Conservation (phyloP, 1,140 invertebrate species). For the Reticulitermes speratus region DNA sequence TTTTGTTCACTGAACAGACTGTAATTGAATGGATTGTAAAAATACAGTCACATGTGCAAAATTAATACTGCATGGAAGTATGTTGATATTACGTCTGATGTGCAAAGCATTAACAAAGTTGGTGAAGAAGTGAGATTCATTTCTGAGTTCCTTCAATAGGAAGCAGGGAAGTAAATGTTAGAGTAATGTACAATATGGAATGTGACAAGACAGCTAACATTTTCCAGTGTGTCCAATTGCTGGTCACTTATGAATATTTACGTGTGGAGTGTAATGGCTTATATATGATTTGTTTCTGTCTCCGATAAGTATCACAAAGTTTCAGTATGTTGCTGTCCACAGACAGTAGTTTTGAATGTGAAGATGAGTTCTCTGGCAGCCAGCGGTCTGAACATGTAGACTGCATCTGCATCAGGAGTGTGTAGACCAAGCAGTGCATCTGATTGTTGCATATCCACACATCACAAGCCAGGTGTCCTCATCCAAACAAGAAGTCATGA, state of each 20-base stretch:
- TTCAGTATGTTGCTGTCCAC: too few relatives aligned
- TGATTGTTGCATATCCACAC: too few relatives aligned
- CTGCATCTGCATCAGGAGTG: too few relatives aligned
- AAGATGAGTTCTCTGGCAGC: too few relatives aligned
- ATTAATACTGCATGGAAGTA: background rate
- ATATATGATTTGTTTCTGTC: background rate
- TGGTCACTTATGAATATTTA: background rate
- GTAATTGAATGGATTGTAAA: background rate
- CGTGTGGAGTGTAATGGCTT: background rate
- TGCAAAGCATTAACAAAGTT: background rate
- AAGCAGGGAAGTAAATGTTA: background rate
- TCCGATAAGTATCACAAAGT: background rate
- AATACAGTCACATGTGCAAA: constrained; percentile 16
- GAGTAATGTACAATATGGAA: background rate
- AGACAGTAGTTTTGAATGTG: too few relatives aligned
- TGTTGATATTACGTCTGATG: background rate
- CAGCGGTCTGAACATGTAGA: too few relatives aligned
- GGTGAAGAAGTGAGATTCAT: background rate
- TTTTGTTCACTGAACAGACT: background rate
- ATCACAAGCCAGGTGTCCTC: too few relatives aligned
- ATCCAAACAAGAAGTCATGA: too few relatives aligned
- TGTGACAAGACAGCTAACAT: background rate
- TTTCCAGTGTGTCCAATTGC: background rate
- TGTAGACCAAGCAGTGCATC: too few relatives aligned
- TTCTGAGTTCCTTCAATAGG: background rate